phyloP scores from a whole-genome alignment of 2,113 vertebrate genomes.

The Paramisgurnus dabryanus region DNA sequence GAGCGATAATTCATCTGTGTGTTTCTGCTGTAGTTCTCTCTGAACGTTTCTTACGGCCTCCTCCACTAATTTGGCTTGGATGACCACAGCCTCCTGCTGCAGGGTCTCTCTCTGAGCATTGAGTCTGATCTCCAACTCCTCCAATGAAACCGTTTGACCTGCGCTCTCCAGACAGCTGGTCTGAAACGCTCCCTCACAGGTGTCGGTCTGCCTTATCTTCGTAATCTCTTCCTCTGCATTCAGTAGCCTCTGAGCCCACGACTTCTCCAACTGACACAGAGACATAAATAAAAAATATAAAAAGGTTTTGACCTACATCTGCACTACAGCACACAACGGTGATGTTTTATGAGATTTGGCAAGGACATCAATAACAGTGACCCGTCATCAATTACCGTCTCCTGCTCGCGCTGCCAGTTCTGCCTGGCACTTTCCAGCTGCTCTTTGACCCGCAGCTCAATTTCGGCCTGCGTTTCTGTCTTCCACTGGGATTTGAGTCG shows the following conservation, averaged over 20 bases:
- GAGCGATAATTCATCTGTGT: conserved; percentile 75
- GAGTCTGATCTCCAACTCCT: conserved; percentile 68
- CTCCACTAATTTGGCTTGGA: conserved; percentile 65
- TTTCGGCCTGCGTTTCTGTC: conserved; percentile 73
- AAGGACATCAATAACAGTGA: neutral
- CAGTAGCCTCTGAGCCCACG: conserved; percentile 78
- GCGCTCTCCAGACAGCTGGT: conserved; percentile 63
- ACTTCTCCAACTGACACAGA: conserved; percentile 60
- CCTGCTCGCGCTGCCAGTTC: conserved; percentile 74
- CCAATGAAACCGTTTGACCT: neutral
- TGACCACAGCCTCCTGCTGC: conserved; percentile 70
- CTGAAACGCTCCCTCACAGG: conserved; percentile 73
- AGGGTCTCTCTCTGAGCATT: conserved; percentile 64
- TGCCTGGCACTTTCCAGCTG: conserved; percentile 69
- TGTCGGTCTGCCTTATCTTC: conserved; percentile 57
- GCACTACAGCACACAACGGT: too few species aligned
- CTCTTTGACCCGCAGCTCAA: conserved; percentile 69
- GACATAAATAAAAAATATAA: neutral
- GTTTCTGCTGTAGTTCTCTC: conserved; percentile 75
- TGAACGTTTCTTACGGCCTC: conserved; percentile 71
- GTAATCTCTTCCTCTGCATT: conserved; percentile 61
- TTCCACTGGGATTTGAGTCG: conserved; percentile 76
- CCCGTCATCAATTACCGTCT: conserved; percentile 69
- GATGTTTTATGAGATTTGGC: neutral
- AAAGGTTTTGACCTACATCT: neutral